Percentiles rank a stretch among this genome's conserved stretches.
Conservation (phyloP, 2,888 invertebrate species). For the Chouioia cunea region DNA sequence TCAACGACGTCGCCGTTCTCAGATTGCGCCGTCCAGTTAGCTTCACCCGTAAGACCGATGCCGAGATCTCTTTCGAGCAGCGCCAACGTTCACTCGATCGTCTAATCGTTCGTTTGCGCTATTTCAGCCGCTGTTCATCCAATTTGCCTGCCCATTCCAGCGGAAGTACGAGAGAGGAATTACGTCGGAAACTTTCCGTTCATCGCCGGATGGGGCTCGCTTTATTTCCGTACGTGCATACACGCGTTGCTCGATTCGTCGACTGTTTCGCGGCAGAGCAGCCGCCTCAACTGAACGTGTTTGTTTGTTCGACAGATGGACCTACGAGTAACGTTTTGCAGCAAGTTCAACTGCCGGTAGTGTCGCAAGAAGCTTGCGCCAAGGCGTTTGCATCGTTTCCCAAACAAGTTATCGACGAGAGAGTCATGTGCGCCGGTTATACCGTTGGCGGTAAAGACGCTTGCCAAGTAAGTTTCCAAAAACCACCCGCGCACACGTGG, state of each 20-base stretch:
- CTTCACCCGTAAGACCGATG: constrained; percentile 70
- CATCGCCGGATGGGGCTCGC: constrained; percentile 88
- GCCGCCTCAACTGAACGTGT: background rate
- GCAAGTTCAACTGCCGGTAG: constrained; percentile 80
- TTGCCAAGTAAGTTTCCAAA: constrained; percentile 73
- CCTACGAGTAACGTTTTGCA: constrained; percentile 75
- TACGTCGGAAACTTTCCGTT: constrained; percentile 76
- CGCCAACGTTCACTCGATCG: background rate
- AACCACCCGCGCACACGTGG: background rate
- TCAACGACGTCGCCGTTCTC: constrained; percentile 85
- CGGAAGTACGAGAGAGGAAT: constrained; percentile 70
- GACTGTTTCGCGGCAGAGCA: background rate
- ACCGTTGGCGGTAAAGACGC: constrained; percentile 78
- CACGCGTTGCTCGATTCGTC: too few relatives aligned
- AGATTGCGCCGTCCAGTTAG: constrained; percentile 72
- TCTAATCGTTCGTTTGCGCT: background rate
- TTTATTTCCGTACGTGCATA: constrained; percentile 75
- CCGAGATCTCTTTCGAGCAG: background rate
- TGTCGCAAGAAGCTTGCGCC: constrained; percentile 74
- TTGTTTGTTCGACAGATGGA: constrained; percentile 72
- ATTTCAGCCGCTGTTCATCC: constrained; percentile 77
- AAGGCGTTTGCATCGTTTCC: constrained; percentile 72
- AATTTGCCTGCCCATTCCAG: constrained; percentile 79
- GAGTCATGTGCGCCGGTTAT: constrained; percentile 80
- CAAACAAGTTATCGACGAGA: constrained; percentile 71